Evolutionary conservation across 2,797 vertebrate species (phyloP).

Genomic region (Poecilia velifera): DNA sequence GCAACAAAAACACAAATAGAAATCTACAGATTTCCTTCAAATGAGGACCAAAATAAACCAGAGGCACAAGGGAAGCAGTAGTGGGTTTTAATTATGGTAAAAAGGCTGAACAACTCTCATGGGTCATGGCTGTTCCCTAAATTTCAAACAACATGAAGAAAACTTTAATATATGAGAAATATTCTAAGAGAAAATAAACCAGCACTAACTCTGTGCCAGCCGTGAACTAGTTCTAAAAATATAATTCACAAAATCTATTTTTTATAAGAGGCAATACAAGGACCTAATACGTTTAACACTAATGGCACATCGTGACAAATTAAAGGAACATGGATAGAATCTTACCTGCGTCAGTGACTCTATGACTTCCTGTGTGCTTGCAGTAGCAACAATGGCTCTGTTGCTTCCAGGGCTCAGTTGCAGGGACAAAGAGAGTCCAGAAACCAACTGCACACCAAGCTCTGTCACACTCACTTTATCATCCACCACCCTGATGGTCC

Average conservation of each 20-base stretch:
- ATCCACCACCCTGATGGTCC: constrained; percentile 86
- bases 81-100: constrained; percentile 47
- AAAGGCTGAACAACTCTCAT: constrained; percentile 40
- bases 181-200: constrained; percentile 38
- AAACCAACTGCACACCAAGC: constrained; percentile 89
- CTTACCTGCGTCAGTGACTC: constrained; percentile 66
- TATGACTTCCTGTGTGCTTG: constrained; percentile 77
- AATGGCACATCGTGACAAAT: not conserved
- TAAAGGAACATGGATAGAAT: not conserved
- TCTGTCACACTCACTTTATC: constrained; percentile 92
- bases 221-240: not conserved
- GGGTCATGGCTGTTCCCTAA: constrained; percentile 38
- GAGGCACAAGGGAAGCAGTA: constrained; percentile 23
- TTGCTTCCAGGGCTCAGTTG: constrained; percentile 88
- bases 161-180: constrained; percentile 52
- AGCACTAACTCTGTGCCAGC: not conserved
- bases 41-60: constrained; percentile 39
- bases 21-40: constrained; percentile 31
- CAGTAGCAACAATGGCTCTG: constrained; percentile 87
- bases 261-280: not conserved
- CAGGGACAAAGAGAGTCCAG: constrained; percentile 87
- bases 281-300: not conserved
- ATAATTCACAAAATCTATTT: not conserved
- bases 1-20: constrained; percentile 37
- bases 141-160: constrained; percentile 62